A percentile compares a stretch with the other conserved stretches of the same genome.
Evolutionary conservation across 2,888 invertebrate genomes (phyloP).

Genomic region (Epirrhoe alternata): DNA sequence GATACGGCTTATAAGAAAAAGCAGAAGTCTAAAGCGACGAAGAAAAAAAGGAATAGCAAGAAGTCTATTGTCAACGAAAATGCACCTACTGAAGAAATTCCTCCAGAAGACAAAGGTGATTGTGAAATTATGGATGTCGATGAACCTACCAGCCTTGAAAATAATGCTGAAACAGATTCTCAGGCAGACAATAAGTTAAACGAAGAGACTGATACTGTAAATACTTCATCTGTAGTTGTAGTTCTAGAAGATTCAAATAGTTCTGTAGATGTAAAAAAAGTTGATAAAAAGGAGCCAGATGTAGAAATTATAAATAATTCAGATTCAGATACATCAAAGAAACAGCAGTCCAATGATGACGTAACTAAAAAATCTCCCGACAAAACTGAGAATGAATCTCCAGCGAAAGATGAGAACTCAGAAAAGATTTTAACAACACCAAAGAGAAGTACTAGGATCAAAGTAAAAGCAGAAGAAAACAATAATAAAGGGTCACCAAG

Average conservation of each 20-base stretch:
- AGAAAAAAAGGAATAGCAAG: conserved; percentile 59
- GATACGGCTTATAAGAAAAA: conserved; percentile 76
- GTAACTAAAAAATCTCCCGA: conserved; percentile 36
- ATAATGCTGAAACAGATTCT: conserved; percentile 33
- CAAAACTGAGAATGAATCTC: conserved; percentile 25
- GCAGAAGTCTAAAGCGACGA: conserved; percentile 58
- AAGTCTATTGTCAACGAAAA: conserved; percentile 37
- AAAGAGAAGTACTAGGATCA: conserved; percentile 62
- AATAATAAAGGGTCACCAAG: conserved; percentile 56
- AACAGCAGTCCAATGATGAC: conserved; percentile 25
- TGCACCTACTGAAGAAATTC: conserved; percentile 43
- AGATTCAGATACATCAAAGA: not conserved
- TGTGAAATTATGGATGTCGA: conserved; percentile 63
- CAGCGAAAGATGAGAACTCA: conserved; percentile 9
- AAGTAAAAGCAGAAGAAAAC: conserved; percentile 55
- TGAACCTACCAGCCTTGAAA: conserved; percentile 44
- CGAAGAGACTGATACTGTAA: conserved; percentile 37
- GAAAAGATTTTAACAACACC: conserved; percentile 51
- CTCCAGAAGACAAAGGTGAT: conserved; percentile 39
- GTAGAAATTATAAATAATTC: conserved; percentile 4
- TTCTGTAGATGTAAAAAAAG: conserved; percentile 35
- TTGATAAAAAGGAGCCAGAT: conserved; percentile 8
- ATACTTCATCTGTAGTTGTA: conserved; percentile 37
- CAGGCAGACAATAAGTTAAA: conserved; percentile 21
- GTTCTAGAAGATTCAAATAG: conserved; percentile 54